Percentiles rank a stretch among this genome's conserved stretches.
These are phyloP conservation scores for Nymphalis io DNA, from an alignment of 1,140 invertebrate genomes.

Conservation along the genomic window DNA sequence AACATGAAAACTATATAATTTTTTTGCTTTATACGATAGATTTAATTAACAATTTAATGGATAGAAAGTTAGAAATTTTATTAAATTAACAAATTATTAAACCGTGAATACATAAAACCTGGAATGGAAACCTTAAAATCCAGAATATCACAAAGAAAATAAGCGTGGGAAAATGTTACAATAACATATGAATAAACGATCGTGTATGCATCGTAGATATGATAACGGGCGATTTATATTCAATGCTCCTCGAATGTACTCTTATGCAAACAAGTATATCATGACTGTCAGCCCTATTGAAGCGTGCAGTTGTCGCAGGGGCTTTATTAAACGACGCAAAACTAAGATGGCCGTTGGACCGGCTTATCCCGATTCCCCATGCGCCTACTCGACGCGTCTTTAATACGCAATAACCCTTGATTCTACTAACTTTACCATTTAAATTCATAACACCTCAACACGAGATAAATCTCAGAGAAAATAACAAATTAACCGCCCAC, in stretches of 20 bases:
- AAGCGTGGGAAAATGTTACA: conserved; percentile 33
- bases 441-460: conserved; percentile 28
- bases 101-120: background rate
- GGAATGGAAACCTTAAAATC: background rate
- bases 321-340: conserved; percentile 76
- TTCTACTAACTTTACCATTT: conserved; percentile 25
- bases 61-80: background rate
- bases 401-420: conserved; percentile 47
- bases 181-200: conserved; percentile 28
- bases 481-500: conserved; percentile 31
- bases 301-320: conserved; percentile 69
- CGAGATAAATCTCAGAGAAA: conserved; percentile 22
- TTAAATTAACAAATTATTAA: background rate
- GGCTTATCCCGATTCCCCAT: conserved; percentile 72
- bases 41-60: too few species aligned
- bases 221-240: conserved; percentile 41
- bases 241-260: conserved; percentile 30
- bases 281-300: conserved; percentile 61
- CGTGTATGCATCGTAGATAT: conserved; percentile 25
- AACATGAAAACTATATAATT: background rate
- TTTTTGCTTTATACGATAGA: too few species aligned
- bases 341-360: conserved; percentile 75
- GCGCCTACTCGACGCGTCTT: conserved; percentile 58
- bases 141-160: background rate
- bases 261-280: conserved; percentile 43